Evolutionary conservation across 2,888 invertebrate species (phyloP).

Genomic region (Ditylenchus weischeri): DNA sequence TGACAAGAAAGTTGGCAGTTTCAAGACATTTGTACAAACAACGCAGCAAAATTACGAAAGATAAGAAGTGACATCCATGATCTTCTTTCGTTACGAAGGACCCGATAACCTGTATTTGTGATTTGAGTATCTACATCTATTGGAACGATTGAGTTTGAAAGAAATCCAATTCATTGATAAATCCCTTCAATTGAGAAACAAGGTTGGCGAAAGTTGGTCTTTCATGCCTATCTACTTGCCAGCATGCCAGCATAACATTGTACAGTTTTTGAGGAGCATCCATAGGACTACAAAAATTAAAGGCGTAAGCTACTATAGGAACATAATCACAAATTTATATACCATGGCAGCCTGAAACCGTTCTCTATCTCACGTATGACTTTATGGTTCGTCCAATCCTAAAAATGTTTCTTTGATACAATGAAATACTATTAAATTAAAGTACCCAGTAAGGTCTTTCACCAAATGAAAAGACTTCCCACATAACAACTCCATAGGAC

Average conservation of each 20-base stretch:
- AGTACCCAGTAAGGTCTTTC: slow-evolving; percentile 72
- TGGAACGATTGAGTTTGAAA: slow-evolving; percentile 11
- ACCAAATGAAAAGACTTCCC: slow-evolving; percentile 80
- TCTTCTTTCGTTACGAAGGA: too few species aligned
- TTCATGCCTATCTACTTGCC: slow-evolving; percentile 80
- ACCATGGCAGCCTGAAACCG: slow-evolving; percentile 74
- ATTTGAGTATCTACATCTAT: not conserved
- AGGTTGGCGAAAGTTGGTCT: slow-evolving; percentile 54
- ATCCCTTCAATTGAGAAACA: slow-evolving; percentile 26
- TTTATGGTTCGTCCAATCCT: slow-evolving; percentile 99
- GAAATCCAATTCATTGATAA: slow-evolving; percentile 28
- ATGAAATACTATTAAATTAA: not conserved
- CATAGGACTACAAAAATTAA: slow-evolving; percentile 60
- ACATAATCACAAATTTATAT: too few species aligned
- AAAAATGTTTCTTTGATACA: slow-evolving; percentile 64
- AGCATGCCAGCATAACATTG: slow-evolving; percentile 95
- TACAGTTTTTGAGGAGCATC: slow-evolving; percentile 97
- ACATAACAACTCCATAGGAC: slow-evolving; percentile 9
- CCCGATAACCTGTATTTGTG: too few species aligned
- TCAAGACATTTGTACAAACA: not conserved
- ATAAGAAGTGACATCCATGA: too few species aligned
- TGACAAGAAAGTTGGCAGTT: slow-evolving; percentile 11
- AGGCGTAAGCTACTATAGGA: too few species aligned
- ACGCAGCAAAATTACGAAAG: too few species aligned
- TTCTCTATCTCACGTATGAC: slow-evolving; percentile 92